Evolutionary conservation across 2,113 vertebrate species (phyloP).

Genomic region (Eudyptes chrysolophus): DNA sequence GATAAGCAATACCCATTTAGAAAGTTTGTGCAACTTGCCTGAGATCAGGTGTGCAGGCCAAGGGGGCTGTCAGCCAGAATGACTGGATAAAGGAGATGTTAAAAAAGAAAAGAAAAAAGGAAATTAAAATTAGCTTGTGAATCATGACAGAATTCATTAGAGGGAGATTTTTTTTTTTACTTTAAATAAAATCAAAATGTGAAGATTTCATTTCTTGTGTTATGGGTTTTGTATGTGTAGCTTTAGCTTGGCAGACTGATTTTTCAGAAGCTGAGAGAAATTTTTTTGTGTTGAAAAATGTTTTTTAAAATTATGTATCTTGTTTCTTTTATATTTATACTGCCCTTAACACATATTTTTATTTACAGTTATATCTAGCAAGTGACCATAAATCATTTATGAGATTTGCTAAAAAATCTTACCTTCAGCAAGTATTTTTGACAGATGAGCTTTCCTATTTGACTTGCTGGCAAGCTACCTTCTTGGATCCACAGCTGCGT

Average conservation of each 20-base stretch:
- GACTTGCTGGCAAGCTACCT: slow-evolving; percentile 81
- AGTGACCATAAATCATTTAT: slow-evolving; percentile 84
- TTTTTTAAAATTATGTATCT: background rate
- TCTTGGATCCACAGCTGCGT: slow-evolving; percentile 85
- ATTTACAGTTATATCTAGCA: slow-evolving; percentile 83
- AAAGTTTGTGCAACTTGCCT: background rate
- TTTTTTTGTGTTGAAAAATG: background rate
- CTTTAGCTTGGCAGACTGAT: background rate
- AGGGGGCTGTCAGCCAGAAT: background rate
- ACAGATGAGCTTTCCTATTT: slow-evolving; percentile 73
- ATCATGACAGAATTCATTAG: background rate
- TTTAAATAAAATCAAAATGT: background rate
- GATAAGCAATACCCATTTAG: background rate
- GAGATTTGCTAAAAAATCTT: slow-evolving; percentile 80
- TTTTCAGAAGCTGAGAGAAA: background rate
- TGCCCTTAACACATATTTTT: background rate
- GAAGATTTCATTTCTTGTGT: background rate
- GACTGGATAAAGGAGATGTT: background rate
- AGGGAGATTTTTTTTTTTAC: background rate
- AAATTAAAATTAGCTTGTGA: background rate
- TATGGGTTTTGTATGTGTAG: background rate
- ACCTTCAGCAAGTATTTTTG: slow-evolving; percentile 85
- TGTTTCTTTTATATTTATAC: background rate
- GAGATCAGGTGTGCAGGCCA: background rate
- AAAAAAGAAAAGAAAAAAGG: background rate